Percentiles rank a stretch among this genome's conserved stretches.
These are phyloP conservation scores for Gavia stellata DNA, from an alignment of 2,113 vertebrate genomes.

Conservation along the genomic window DNA sequence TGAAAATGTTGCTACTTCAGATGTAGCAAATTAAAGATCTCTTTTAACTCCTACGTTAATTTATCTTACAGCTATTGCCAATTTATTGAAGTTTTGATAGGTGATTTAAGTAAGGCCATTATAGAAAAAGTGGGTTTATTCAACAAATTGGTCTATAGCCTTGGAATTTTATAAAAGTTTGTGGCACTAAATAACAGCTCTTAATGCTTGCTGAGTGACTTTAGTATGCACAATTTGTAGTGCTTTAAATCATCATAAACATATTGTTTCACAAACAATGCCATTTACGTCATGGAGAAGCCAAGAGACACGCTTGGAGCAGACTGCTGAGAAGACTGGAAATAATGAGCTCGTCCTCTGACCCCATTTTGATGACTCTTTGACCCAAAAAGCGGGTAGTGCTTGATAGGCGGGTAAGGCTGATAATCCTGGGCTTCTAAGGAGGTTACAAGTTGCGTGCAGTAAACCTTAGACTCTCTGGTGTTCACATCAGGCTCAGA, in stretches of 20 bases:
- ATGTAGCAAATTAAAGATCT: not conserved
- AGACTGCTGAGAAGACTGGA: not conserved
- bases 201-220: not conserved
- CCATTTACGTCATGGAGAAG: not conserved
- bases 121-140: not conserved
- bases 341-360: not conserved
- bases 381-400: not conserved
- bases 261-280: conserved; percentile 31
- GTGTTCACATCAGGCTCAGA: not conserved
- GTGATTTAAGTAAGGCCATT: not conserved
- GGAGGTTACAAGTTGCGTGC: not conserved
- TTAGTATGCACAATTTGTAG: not conserved
- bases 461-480: not conserved
- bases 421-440: not conserved
- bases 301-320: not conserved
- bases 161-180: not conserved
- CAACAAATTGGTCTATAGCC: not conserved
- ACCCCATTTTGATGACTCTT: not conserved
- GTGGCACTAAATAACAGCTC: not conserved
- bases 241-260: not conserved
- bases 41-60: not conserved
- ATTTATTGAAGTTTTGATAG: not conserved
- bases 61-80: not conserved
- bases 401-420: not conserved
- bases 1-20: not conserved